phyloP scores from a whole-genome alignment of 2,888 invertebrate genomes.

The Heliconius sara region DNA sequence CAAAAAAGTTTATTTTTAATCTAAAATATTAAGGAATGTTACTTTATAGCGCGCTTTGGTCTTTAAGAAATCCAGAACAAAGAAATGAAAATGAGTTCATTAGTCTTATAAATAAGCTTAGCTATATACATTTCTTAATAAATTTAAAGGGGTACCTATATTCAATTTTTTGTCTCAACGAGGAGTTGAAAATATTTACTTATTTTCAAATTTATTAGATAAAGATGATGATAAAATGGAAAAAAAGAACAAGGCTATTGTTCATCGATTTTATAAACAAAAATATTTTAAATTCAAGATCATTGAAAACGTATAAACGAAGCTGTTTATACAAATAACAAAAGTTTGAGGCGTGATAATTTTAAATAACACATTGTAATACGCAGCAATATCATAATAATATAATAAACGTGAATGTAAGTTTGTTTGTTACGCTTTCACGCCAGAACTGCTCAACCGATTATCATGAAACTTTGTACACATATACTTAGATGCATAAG shows the following conservation, averaged over 20 bases:
- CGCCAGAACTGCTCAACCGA: too few species aligned
- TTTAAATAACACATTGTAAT: neutral
- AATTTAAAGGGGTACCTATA: neutral
- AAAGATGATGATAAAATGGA: too few species aligned
- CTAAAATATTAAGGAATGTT: neutral
- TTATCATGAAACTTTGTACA: too few species aligned
- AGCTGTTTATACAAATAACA: too few species aligned
- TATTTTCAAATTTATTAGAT: too few species aligned
- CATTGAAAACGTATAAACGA: neutral
- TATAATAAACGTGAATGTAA: too few species aligned
- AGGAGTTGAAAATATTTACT: neutral
- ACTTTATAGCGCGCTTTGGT: neutral
- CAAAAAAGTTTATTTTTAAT: neutral
- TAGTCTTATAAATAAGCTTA: neutral
- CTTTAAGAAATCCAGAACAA: neutral
- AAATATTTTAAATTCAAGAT: neutral
- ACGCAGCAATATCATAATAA: too few species aligned
- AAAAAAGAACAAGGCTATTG: neutral
- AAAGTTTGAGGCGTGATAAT: neutral
- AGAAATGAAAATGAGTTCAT: slow-evolving; percentile 10
- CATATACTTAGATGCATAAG: too few species aligned
- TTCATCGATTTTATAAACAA: too few species aligned
- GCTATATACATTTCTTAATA: neutral
- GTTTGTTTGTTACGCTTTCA: too few species aligned
- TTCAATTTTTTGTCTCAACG: neutral